Conservation (phyloP, 2,797 vertebrate species). For the Arrhamphus sclerolepis region DNA sequence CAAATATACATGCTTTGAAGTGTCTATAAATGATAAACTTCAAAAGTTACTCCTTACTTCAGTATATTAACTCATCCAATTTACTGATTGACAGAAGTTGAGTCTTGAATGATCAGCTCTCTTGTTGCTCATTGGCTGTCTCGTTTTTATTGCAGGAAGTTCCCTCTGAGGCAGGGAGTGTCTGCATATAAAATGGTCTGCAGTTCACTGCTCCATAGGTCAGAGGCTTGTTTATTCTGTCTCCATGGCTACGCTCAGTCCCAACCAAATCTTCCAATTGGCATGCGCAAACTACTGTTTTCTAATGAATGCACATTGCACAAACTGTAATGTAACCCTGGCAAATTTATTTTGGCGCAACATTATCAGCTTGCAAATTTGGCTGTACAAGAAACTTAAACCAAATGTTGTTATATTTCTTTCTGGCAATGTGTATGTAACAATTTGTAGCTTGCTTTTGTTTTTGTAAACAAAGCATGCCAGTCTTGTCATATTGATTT, state of each 20-base stretch:
- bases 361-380: conserved; percentile 79
- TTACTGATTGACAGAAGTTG: conserved; percentile 84
- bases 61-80: conserved; percentile 69
- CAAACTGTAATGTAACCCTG: conserved; percentile 76
- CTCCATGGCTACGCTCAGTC: conserved; percentile 99
- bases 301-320: conserved; percentile 83
- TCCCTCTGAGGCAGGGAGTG: conserved; percentile 99
- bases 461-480: conserved; percentile 84
- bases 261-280: conserved; percentile 89
- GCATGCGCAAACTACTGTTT: conserved; percentile 83
- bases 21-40: conserved; percentile 68
- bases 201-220: conserved; percentile 99
- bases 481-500: conserved; percentile 81
- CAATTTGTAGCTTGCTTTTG: conserved; percentile 82
- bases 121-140: conserved; percentile 99
- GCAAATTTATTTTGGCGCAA: conserved; percentile 75
- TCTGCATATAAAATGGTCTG: conserved; percentile 99
- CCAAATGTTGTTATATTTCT: conserved; percentile 75
- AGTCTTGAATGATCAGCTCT: conserved; percentile 98
- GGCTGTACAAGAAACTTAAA: conserved; percentile 75
- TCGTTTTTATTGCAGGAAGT: conserved; percentile 99
- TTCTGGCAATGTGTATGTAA: conserved; percentile 82
- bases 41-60: conserved; percentile 61
- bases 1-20: conserved; percentile 63
- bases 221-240: conserved; percentile 99